A percentile compares a stretch with the other conserved stretches of the same genome.
phyloP scores from a whole-genome alignment of 2,888 invertebrate genomes.

The Scaeva pyrastri region DNA sequence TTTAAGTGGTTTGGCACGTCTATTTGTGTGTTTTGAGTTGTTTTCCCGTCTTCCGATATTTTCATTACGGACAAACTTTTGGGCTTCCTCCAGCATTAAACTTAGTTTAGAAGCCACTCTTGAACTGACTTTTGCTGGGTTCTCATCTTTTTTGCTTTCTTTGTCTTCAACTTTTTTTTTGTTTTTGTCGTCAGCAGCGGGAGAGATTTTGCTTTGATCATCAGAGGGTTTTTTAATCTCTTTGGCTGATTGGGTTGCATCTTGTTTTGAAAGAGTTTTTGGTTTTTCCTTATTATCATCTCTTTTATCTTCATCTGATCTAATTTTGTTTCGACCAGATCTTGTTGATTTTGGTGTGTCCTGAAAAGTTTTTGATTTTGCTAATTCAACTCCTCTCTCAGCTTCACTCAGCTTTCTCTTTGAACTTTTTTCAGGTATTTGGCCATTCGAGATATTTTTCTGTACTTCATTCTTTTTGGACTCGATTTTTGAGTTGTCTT shows the following conservation, averaged over 20 bases:
- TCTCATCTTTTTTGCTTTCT: background rate
- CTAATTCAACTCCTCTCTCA: background rate
- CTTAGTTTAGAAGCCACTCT: background rate
- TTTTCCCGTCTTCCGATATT: background rate
- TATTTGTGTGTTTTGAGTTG: background rate
- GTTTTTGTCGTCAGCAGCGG: background rate
- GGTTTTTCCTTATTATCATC: background rate
- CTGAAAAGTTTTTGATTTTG: background rate
- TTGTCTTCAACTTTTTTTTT: background rate
- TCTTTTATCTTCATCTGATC: too few species aligned
- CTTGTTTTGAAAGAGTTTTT: background rate
- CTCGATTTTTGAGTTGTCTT: background rate
- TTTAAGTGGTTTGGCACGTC: background rate
- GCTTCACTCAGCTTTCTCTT: constrained; percentile 1
- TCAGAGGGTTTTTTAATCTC: background rate
- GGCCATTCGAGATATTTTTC: background rate
- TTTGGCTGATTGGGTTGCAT: background rate
- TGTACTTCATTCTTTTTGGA: background rate
- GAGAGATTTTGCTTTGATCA: background rate
- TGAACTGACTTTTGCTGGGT: background rate
- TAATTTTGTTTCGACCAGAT: background rate
- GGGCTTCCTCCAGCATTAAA: constrained; percentile 47
- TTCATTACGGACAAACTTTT: constrained; percentile 45
- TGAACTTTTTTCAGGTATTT: constrained; percentile 20
- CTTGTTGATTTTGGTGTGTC: background rate